These are phyloP conservation scores for Lasioglossum albipes DNA, from an alignment of 1,140 invertebrate species.

Conservation along the genomic window DNA sequence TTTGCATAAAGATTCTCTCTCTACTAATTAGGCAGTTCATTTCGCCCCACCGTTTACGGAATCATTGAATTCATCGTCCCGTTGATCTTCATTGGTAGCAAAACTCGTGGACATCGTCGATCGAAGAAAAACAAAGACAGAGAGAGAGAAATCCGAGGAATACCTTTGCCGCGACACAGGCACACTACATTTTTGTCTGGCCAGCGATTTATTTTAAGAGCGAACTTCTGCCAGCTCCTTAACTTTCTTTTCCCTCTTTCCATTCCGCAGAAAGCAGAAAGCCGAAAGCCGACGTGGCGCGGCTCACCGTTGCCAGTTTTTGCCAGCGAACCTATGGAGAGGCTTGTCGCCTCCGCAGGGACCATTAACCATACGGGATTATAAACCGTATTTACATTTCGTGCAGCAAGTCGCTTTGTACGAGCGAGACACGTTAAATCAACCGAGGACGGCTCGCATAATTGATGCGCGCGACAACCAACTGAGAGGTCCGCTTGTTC, in stretches of 20 bases:
- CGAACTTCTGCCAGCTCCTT: constrained; percentile 29
- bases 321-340: constrained; percentile 12
- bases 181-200: constrained; percentile 57
- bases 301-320: constrained; percentile 18
- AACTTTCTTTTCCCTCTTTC: constrained; percentile 39
- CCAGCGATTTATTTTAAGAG: constrained; percentile 61
- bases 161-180: constrained; percentile 10
- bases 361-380: constrained; percentile 24
- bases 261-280: constrained; percentile 13
- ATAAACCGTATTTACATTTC: constrained; percentile 25
- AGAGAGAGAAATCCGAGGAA: neutral
- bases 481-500: constrained; percentile 1
- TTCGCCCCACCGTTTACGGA: too few relatives aligned
- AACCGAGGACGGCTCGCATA: constrained; percentile 27
- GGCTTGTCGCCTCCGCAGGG: neutral
- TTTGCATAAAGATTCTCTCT: too few relatives aligned
- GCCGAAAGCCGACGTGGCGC: neutral
- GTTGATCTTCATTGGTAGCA: too few relatives aligned
- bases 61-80: too few relatives aligned
- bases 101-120: neutral
- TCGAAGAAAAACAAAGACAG: neutral
- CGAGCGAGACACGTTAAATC: constrained; percentile 29
- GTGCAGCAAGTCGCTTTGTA: constrained; percentile 27
- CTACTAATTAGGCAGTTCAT: too few relatives aligned
- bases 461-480: constrained; percentile 29